Percentiles rank a stretch among this genome's conserved stretches.
Evolutionary conservation across 1,140 invertebrate genomes (phyloP).

Genomic region (Scaptomyza hsui): DNA sequence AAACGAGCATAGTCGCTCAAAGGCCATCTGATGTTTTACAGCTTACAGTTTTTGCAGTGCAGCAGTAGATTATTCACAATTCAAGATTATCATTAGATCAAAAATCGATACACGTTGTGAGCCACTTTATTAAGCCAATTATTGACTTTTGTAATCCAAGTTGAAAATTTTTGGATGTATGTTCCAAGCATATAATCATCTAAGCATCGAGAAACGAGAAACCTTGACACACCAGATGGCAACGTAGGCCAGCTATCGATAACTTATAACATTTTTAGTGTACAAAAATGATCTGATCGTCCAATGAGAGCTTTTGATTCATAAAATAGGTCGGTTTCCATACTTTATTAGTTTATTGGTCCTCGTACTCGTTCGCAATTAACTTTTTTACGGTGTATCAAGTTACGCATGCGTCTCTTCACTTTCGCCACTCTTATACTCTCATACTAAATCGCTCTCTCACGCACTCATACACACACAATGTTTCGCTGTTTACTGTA

Average conservation of each 20-base stretch:
- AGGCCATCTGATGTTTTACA: too few species aligned
- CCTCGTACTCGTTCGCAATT: too few species aligned
- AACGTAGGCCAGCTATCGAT: too few species aligned
- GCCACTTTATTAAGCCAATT: constrained; percentile 9
- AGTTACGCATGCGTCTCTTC: constrained; percentile 18
- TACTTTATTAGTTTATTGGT: too few species aligned
- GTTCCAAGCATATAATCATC: neutral
- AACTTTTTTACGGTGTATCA: neutral
- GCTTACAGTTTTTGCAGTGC: neutral
- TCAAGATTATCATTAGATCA: constrained; percentile 9
- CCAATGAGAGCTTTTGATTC: too few species aligned
- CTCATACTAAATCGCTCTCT: neutral
- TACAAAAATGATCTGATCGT: too few species aligned
- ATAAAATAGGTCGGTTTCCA: too few species aligned
- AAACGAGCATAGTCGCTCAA: neutral
- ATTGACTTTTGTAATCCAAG: neutral
- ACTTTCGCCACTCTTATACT: neutral
- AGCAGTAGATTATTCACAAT: constrained; percentile 1
- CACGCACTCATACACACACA: constrained; percentile 2
- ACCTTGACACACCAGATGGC: too few species aligned
- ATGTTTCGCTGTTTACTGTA: constrained; percentile 39
- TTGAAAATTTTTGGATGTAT: neutral
- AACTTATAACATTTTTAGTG: too few species aligned
- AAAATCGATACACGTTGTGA: constrained; percentile 3
- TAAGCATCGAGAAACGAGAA: too few species aligned